phyloP scores from a whole-genome alignment of 2,888 invertebrate genomes.

The Buathra laborator region DNA sequence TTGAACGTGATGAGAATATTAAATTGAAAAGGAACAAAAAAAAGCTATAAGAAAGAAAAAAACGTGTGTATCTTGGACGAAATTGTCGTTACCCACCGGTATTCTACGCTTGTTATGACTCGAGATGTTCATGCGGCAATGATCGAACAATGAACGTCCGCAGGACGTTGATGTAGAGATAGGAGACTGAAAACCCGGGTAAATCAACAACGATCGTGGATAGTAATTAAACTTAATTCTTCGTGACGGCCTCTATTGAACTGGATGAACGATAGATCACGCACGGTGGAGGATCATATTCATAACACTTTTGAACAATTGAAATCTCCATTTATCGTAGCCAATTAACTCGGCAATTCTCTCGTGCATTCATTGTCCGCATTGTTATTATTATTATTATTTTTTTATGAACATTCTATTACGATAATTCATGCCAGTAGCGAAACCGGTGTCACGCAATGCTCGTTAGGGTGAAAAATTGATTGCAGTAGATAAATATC shows the following conservation, averaged over 20 bases:
- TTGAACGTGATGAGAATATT: slow-evolving; percentile 12
- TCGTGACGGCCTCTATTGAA: slow-evolving; percentile 25
- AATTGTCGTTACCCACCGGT: slow-evolving; percentile 2
- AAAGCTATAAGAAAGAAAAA: not conserved
- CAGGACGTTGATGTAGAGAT: not conserved
- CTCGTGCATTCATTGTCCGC: not conserved
- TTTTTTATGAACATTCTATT: not conserved
- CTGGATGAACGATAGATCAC: slow-evolving; percentile 5
- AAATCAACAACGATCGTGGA: slow-evolving; percentile 27
- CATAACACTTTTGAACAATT: slow-evolving; percentile 12
- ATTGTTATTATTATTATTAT: not conserved
- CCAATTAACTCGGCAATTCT: not conserved
- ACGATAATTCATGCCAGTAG: not conserved
- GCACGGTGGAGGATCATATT: slow-evolving; percentile 1
- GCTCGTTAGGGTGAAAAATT: not conserved
- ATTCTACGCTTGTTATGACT: slow-evolving; percentile 12
- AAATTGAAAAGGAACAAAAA: not conserved
- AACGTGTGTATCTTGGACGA: not conserved
- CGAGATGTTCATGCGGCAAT: slow-evolving; percentile 10
- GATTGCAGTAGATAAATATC: not conserved
- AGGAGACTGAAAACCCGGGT: not conserved
- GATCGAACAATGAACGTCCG: slow-evolving; percentile 33
- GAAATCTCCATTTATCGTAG: slow-evolving; percentile 24
- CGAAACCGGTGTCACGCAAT: not conserved
- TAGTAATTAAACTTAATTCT: slow-evolving; percentile 42